Conservation (phyloP, 2,113 vertebrate species). For the Phoenicopterus ruber region DNA sequence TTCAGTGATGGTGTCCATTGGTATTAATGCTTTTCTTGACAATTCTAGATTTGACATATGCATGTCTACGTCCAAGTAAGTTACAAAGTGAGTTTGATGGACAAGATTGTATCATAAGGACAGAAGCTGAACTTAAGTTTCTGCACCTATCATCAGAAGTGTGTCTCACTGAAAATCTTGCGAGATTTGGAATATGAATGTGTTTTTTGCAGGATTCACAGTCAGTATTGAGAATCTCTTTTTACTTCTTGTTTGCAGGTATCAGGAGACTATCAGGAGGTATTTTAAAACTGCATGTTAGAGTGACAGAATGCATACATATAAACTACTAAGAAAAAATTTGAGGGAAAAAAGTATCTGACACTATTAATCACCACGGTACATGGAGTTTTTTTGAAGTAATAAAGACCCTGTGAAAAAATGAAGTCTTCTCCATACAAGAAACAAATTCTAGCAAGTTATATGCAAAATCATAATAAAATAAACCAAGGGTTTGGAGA, state of each 20-base stretch:
- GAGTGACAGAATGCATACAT: not conserved
- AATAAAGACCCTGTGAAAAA: not conserved
- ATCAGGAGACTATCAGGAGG: not conserved
- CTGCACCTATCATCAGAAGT: not conserved
- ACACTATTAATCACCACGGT: not conserved
- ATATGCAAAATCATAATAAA: not conserved
- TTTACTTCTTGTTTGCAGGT: not conserved
- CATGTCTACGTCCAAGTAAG: constrained; percentile 18
- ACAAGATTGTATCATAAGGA: not conserved
- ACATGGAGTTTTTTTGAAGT: not conserved
- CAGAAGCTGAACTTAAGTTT: not conserved
- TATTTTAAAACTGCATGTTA: not conserved
- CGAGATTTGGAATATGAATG: not conserved
- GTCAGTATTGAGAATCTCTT: not conserved
- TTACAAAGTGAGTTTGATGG: constrained; percentile 14
- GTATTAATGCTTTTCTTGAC: constrained; percentile 14
- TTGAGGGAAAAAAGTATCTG: not conserved
- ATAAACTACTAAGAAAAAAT: not conserved
- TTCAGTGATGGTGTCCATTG: not conserved
- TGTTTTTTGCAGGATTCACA: not conserved
- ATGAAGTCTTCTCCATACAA: not conserved
- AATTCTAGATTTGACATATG: not conserved
- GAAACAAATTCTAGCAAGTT: not conserved
- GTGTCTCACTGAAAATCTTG: not conserved
- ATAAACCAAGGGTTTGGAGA: not conserved